These are phyloP conservation scores for Galaxea fascicularis DNA, from an alignment of 92 coral and sea anemone genomes.

Conservation along the genomic window DNA sequence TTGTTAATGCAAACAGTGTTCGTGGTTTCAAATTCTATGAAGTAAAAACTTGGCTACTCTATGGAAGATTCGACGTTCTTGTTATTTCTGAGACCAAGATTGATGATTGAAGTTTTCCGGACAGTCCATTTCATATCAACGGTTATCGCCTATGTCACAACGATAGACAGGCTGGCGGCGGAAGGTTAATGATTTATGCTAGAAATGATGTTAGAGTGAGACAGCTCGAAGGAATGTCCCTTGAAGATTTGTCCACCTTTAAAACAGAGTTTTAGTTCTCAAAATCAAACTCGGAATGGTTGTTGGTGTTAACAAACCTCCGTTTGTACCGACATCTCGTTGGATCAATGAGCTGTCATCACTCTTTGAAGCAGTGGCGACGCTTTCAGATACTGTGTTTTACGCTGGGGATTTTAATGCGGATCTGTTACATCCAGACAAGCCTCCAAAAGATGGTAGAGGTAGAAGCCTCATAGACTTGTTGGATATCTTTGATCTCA, in stretches of 20 bases:
- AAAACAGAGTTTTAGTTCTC: slow-evolving; percentile 20
- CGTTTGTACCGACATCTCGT: slow-evolving; percentile 7
- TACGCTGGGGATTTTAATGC: slow-evolving; percentile 18
- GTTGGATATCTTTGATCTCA: slow-evolving; percentile 29
- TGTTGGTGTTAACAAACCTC: slow-evolving; percentile 47
- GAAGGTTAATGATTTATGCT: slow-evolving; percentile 41
- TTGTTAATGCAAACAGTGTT: slow-evolving; percentile 44
- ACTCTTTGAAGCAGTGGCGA: slow-evolving; percentile 2
- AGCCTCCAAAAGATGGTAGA: slow-evolving; percentile 15
- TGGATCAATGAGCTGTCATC: slow-evolving; percentile 19
- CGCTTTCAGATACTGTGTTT: slow-evolving; percentile 5
- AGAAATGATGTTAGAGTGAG: slow-evolving; percentile 36
- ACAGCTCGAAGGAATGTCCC: not conserved
- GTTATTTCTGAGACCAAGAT: slow-evolving; percentile 20
- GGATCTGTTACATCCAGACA: slow-evolving; percentile 31
- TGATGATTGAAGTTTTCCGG: slow-evolving; percentile 51
- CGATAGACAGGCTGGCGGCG: slow-evolving; percentile 49
- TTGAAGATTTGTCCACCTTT: slow-evolving; percentile 1
- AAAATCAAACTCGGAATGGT: slow-evolving; percentile 29
- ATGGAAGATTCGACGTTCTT: slow-evolving; percentile 31
- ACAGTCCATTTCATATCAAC: slow-evolving; percentile 51
- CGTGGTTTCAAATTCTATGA: slow-evolving; percentile 55
- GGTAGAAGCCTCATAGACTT: slow-evolving; percentile 19
- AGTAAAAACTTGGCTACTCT: slow-evolving; percentile 41
- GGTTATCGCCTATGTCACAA: slow-evolving; percentile 50